A percentile compares a stretch with the other conserved stretches of the same genome.
phyloP scores from a whole-genome alignment of 2,113 vertebrate genomes.

The Corythornis vintsioides region DNA sequence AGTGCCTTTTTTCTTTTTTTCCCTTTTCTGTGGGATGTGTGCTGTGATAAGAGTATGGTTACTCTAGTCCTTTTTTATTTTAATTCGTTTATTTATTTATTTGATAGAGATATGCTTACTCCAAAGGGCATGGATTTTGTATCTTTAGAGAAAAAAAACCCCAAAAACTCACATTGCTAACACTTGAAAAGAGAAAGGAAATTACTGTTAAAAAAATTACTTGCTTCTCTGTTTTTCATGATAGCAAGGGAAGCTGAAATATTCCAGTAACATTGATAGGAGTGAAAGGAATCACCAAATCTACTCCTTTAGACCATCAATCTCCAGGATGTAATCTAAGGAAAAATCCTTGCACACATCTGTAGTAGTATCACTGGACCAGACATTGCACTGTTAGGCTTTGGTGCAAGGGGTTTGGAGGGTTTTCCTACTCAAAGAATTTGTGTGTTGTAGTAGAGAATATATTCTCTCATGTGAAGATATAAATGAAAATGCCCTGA shows the following conservation, averaged over 20 bases:
- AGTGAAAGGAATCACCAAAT: neutral
- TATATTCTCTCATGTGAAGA: neutral
- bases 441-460: neutral
- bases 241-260: neutral
- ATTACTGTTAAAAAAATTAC: neutral
- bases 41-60: neutral
- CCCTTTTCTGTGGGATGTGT: neutral
- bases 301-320: neutral
- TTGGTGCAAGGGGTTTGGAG: neutral
- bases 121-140: neutral
- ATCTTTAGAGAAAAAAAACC: neutral
- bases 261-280: neutral
- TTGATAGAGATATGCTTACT: neutral
- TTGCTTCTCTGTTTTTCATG: neutral
- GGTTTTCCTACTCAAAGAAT: neutral
- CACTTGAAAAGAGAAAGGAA: neutral
- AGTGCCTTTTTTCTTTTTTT: neutral
- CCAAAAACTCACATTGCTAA: neutral
- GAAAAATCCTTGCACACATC: neutral
- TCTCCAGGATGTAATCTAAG: neutral
- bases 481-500: neutral
- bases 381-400: neutral
- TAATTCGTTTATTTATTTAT: neutral
- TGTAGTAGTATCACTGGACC: neutral
- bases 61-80: neutral